These are phyloP conservation scores for Pogonocichla stellata DNA, from an alignment of 2,113 vertebrate genomes.

Conservation along the genomic window DNA sequence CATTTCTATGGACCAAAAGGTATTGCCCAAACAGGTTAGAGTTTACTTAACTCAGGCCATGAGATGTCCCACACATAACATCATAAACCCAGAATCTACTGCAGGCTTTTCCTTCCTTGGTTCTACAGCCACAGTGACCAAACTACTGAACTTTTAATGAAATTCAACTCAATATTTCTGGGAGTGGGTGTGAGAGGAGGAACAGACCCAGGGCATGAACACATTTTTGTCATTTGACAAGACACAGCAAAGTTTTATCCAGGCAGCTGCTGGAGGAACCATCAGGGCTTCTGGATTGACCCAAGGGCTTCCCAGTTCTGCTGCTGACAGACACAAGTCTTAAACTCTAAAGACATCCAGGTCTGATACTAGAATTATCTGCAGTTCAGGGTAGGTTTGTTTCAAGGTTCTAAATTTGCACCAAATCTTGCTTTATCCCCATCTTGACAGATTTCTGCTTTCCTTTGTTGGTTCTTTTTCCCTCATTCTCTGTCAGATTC, in stretches of 20 bases:
- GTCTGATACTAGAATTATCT: background rate
- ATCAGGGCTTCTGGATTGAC: background rate
- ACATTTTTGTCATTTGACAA: background rate
- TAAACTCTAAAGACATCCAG: background rate
- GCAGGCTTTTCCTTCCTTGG: background rate
- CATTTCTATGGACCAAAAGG: slow-evolving; percentile 50
- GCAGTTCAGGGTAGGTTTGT: background rate
- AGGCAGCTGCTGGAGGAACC: background rate
- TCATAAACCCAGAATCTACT: background rate
- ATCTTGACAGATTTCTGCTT: background rate
- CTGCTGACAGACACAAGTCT: background rate
- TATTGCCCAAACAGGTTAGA: slow-evolving; percentile 17
- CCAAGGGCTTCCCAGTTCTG: background rate
- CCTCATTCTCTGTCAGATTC: background rate
- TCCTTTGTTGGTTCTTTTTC: fast-evolving
- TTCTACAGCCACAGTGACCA: background rate
- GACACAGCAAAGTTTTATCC: background rate
- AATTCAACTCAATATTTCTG: background rate
- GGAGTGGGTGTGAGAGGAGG: background rate
- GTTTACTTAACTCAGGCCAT: background rate
- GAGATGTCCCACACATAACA: background rate
- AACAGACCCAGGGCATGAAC: background rate
- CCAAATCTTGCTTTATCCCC: background rate
- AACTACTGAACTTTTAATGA: background rate
- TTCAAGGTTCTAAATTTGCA: background rate